These are phyloP conservation scores for Aplysina aerophoba DNA, from an alignment of 37 sponge, comb jelly and placozoan species.

Conservation along the genomic window DNA sequence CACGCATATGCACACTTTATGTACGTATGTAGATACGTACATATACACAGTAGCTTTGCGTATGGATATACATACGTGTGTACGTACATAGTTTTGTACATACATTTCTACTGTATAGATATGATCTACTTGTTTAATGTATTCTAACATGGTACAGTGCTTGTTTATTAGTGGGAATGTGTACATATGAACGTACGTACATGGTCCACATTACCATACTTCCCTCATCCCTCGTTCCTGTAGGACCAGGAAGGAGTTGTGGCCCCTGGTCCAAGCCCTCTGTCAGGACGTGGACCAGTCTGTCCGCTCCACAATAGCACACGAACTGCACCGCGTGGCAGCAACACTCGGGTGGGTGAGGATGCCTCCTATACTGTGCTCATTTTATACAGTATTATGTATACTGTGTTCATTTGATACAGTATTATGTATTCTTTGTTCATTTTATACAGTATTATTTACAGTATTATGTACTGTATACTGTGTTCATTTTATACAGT, in stretches of 20 bases:
- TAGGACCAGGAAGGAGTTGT: constrained; percentile 72
- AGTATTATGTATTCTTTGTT: neutral
- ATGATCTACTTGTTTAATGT: constrained; percentile 6
- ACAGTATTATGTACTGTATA: neutral
- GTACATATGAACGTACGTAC: neutral
- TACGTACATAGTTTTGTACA: too few relatives aligned
- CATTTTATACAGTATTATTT: neutral
- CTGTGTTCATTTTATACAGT: neutral
- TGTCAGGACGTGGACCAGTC: constrained; percentile 73
- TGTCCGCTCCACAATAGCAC: constrained; percentile 61
- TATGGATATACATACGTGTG: too few relatives aligned
- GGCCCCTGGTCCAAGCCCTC: constrained; percentile 50
- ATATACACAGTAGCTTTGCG: too few relatives aligned
- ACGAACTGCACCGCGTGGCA: constrained; percentile 42
- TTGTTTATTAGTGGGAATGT: neutral
- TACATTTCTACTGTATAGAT: too few relatives aligned
- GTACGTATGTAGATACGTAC: too few relatives aligned
- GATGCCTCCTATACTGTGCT: too few relatives aligned
- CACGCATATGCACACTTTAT: too few relatives aligned
- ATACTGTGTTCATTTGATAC: neutral
- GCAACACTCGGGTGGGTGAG: constrained; percentile 59
- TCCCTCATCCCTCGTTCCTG: neutral
- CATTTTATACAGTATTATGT: too few relatives aligned
- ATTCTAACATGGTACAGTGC: neutral
- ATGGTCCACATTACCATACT: too few relatives aligned